phyloP scores from a whole-genome alignment of 2,113 vertebrate genomes.

The Pseudonaja textilis region DNA sequence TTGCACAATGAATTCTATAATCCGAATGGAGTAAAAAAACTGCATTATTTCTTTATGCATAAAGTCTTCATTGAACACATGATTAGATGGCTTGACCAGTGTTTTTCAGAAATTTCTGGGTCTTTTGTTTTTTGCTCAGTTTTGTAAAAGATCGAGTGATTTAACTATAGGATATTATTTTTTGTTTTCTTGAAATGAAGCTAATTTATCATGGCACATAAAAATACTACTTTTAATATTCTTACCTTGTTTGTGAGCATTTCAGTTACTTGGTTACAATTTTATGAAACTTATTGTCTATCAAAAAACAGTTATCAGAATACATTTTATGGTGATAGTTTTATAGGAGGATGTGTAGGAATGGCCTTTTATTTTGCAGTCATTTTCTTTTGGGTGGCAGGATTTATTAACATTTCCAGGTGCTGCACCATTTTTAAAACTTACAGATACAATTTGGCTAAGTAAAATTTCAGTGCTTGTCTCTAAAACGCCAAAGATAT shows the following conservation, averaged over 20 bases:
- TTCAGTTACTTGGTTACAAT: conserved; percentile 41
- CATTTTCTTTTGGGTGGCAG: background rate
- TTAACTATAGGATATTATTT: conserved; percentile 5
- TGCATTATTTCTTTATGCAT: conserved; percentile 47
- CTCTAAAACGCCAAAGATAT: background rate
- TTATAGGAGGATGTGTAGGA: background rate
- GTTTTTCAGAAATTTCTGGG: background rate
- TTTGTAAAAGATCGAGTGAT: conserved; percentile 29
- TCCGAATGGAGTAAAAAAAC: conserved; percentile 56
- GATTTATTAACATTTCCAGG: conserved; percentile 11
- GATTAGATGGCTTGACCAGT: background rate
- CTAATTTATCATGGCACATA: conserved; percentile 45
- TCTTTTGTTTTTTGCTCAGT: background rate
- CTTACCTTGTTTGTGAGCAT: conserved; percentile 48
- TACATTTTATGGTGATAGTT: background rate
- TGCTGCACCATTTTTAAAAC: conserved; percentile 14
- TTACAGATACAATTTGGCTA: conserved; percentile 19
- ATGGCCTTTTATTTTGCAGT: background rate
- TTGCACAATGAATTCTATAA: conserved; percentile 43
- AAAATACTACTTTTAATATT: conserved; percentile 40
- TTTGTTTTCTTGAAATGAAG: conserved; percentile 19
- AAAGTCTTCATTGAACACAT: conserved; percentile 16
- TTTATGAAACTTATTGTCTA: conserved; percentile 28
- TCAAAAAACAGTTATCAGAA: background rate
- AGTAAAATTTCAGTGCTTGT: background rate